Conservation (phyloP, 2,113 vertebrate genomes). For the Malurus alboscapulatus region DNA sequence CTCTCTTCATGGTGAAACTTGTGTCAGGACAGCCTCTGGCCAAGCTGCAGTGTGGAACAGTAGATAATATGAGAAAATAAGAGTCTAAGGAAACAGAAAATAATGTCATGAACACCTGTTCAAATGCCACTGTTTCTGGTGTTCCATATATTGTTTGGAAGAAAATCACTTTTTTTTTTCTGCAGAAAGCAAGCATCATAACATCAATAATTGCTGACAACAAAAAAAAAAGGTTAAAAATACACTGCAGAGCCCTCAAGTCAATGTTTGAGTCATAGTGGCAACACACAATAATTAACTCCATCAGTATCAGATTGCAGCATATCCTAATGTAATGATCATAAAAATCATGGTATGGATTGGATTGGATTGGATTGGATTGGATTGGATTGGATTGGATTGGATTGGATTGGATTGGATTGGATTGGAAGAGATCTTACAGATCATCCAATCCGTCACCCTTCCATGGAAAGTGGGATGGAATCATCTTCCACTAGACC, state of each 20-base stretch:
- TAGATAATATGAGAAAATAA: neutral
- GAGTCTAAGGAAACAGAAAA: neutral
- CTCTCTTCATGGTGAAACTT: neutral
- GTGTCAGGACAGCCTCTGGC: neutral
- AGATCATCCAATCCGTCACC: neutral
- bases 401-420: too few species aligned
- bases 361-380: neutral
- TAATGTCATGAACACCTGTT: neutral
- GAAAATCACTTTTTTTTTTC: neutral
- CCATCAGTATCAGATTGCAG: neutral
- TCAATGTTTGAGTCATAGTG: neutral
- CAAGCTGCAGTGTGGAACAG: neutral
- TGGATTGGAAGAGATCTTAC: neutral
- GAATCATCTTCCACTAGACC: neutral
- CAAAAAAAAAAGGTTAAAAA: neutral
- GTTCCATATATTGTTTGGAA: neutral
- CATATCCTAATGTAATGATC: neutral
- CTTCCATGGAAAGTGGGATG: neutral
- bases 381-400: too few species aligned
- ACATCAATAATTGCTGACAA: neutral
- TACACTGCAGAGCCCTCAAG: neutral
- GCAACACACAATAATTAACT: fast-evolving
- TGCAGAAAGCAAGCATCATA: neutral
- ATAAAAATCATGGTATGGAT: neutral
- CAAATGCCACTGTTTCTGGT: neutral